These are phyloP conservation scores for Polydrusus cervinus DNA, from an alignment of 2,888 invertebrate species.

Conservation along the genomic window DNA sequence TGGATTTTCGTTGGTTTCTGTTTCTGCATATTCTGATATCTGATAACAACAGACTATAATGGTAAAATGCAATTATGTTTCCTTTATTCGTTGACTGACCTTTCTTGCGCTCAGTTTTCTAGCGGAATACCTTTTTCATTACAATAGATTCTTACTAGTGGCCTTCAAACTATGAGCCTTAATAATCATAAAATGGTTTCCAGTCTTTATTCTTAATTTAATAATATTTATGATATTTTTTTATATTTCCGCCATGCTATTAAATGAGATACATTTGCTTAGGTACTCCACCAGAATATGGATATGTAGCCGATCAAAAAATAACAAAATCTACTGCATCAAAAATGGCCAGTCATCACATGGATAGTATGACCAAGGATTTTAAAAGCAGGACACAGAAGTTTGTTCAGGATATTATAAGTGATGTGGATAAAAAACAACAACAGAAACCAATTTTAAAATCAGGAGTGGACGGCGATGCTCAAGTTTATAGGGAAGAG, in stretches of 20 bases:
- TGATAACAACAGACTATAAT: too few species aligned
- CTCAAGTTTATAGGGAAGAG: slow-evolving; percentile 83
- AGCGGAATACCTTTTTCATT: background rate
- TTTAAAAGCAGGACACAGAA: slow-evolving; percentile 81
- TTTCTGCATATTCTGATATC: too few species aligned
- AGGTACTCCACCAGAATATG: slow-evolving; percentile 76
- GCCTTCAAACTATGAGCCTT: too few species aligned
- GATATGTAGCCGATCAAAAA: slow-evolving; percentile 71
- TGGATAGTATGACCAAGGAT: slow-evolving; percentile 79
- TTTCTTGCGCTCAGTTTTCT: too few species aligned
- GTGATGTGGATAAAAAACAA: slow-evolving; percentile 73
- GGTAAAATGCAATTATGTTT: too few species aligned
- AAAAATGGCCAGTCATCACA: slow-evolving; percentile 77
- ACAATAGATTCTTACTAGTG: too few species aligned
- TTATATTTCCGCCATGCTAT: too few species aligned
- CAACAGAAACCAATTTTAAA: slow-evolving; percentile 71
- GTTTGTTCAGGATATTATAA: slow-evolving; percentile 79
- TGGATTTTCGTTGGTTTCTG: too few species aligned
- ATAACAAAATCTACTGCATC: slow-evolving; percentile 68
- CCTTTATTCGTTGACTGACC: too few species aligned
- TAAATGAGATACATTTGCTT: background rate
- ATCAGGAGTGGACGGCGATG: slow-evolving; percentile 72
- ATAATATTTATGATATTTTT: too few species aligned
- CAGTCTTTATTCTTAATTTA: too few species aligned
- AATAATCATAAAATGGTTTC: too few species aligned